These are phyloP conservation scores for Lepidocyrtinus sp. DNA, from an alignment of 2,888 invertebrate species.

Conservation along the genomic window DNA sequence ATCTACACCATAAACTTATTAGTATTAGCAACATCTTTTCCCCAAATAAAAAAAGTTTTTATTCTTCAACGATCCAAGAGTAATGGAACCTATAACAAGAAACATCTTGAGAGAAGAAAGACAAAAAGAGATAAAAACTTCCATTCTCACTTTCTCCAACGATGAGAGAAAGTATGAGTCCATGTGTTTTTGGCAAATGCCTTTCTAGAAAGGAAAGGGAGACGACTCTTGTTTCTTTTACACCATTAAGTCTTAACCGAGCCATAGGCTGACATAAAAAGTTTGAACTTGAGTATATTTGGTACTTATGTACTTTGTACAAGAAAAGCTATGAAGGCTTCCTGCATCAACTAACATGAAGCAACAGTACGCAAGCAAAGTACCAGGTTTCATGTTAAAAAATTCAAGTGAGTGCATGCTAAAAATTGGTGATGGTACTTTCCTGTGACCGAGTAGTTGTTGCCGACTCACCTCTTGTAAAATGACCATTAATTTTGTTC, in stretches of 20 bases:
- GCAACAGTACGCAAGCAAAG: neutral
- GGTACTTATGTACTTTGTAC: neutral
- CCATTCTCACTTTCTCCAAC: neutral
- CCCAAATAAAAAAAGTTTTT: no score
- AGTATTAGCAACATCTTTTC: neutral
- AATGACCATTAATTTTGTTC: constrained; percentile 52
- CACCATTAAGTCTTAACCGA: neutral
- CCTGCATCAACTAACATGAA: neutral
- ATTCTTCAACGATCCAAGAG: no score
- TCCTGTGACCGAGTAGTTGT: constrained; percentile 20
- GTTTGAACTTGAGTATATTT: neutral
- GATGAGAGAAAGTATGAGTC: neutral
- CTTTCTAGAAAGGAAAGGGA: neutral
- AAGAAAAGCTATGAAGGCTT: neutral
- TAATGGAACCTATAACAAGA: neutral
- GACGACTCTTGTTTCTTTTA: neutral
- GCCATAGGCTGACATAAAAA: neutral
- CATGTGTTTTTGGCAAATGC: neutral
- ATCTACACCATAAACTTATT: no score
- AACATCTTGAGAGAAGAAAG: neutral
- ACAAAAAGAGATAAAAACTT: neutral
- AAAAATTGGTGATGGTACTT: neutral
- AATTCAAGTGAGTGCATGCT: neutral
- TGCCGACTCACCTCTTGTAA: constrained; percentile 47
- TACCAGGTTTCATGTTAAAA: neutral